Evolutionary conservation across 2,888 invertebrate genomes (phyloP).

Genomic region (Drosophila anomelani): DNA sequence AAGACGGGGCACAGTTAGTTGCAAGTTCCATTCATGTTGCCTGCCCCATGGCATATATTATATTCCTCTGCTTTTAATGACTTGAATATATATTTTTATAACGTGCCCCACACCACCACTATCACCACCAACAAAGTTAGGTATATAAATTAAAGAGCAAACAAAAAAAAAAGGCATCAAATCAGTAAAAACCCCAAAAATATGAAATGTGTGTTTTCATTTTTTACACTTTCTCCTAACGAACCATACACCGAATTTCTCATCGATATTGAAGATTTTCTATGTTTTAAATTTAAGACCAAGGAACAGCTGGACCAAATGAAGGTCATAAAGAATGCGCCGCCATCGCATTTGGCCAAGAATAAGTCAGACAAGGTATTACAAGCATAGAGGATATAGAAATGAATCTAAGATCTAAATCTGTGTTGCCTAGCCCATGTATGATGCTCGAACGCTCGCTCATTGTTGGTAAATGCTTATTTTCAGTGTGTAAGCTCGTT

Average conservation of each 20-base stretch:
- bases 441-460: constrained; percentile 53
- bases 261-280: constrained; percentile 16
- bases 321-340: constrained; percentile 93
- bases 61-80: constrained; percentile 19
- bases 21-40: constrained; percentile 31
- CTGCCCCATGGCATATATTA: constrained; percentile 21
- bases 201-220: constrained; percentile 23
- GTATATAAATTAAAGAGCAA: constrained; percentile 17
- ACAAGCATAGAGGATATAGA: constrained; percentile 21
- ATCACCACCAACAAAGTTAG: constrained; percentile 8
- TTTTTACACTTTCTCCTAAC: too few relatives aligned
- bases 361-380: constrained; percentile 94
- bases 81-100: constrained; percentile 39
- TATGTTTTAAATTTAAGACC: constrained; percentile 86
- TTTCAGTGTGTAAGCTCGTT: constrained; percentile 29
- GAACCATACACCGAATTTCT: not conserved
- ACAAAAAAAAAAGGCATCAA: not conserved
- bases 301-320: constrained; percentile 87
- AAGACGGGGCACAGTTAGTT: constrained; percentile 33
- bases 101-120: constrained; percentile 1
- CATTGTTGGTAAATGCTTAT: constrained; percentile 70
- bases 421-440: constrained; percentile 24
- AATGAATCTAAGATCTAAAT: not conserved
- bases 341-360: constrained; percentile 93
- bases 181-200: constrained; percentile 26